Base-by-base conservation (phyloP, 1,140 invertebrate genomes). In the Atta texana region DNA sequence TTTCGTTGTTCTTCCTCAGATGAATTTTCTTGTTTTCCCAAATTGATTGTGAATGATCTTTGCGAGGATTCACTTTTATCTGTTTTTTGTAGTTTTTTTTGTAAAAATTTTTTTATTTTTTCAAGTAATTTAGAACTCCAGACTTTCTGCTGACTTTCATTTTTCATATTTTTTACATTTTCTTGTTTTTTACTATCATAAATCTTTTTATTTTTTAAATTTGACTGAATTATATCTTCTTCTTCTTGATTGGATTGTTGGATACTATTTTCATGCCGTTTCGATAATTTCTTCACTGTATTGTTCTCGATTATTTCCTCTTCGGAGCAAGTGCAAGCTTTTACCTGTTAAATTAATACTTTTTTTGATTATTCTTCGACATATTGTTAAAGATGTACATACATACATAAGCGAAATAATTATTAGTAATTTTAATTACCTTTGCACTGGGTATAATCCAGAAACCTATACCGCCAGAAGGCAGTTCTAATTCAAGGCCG, bases 361-460 rank as follows among this genome's bases (percentile, higher is more conserved):
- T 49, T 72, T 31, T 57, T 6, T 0, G 2, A 39, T 72, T 74
- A 49, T 51, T 31, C 28, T 31, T 31, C 49, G 7, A 18, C 4
- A 28, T 31, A 66, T 74, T 61, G 7, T 74, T 31, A 82, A 49
- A 39, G 34, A 61, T 72, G 16, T 31, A 3, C 39, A 16, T 16
- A 12, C 21, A 51, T 14, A 63, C 24, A 66, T 0, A 34, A 34
- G 21, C 18, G 0, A 80, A 55, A 12, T 69, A 39, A 12, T 63
- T 44, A 44, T 44, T 44, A 8, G 10, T 44, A 44, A 44, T 44
- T 74, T 31, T 75, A 61, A 53, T 51, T 92, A 96, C 94, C 92
- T 96, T 95, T 1, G 96, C 92, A 76, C 95, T 95, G 2, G 96
- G 95, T 12, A 96, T 80, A 4, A 96, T 95, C 96, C 96, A 96